These are phyloP conservation scores for Anthoptus insignis DNA, from an alignment of 2,888 invertebrate genomes.

Conservation along the genomic window DNA sequence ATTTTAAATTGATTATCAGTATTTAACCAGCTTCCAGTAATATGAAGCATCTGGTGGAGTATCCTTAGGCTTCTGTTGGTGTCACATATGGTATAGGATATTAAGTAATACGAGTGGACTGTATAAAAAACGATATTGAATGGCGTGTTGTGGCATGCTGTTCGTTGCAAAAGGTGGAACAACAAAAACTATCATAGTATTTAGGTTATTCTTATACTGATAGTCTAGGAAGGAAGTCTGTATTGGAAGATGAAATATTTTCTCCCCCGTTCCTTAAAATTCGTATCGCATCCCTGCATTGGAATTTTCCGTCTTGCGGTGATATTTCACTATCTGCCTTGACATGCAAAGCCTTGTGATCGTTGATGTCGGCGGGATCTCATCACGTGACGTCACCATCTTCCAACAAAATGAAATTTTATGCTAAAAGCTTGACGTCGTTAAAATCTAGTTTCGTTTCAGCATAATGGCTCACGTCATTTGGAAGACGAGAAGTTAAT, in stretches of 20 bases:
- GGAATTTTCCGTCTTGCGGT: conserved; percentile 33
- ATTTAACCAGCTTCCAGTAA: too few species aligned
- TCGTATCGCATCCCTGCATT: conserved; percentile 33
- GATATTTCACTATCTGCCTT: conserved; percentile 37
- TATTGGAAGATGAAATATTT: conserved; percentile 13
- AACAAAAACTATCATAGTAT: too few species aligned
- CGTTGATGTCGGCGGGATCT: conserved; percentile 28
- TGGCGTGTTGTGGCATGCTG: too few species aligned
- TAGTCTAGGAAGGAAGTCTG: conserved; percentile 4
- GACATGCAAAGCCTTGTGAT: conserved; percentile 37
- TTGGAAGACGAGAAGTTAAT: conserved; percentile 26
- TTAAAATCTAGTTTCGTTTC: conserved; percentile 38
- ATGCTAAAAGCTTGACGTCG: conserved; percentile 38
- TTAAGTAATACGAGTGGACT: too few species aligned
- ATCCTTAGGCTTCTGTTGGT: too few species aligned
- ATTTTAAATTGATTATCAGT: too few species aligned
- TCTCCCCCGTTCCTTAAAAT: conserved; percentile 19
- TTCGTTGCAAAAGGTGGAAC: too few species aligned
- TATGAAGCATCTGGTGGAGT: too few species aligned
- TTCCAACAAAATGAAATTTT: conserved; percentile 36
- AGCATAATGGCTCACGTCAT: conserved; percentile 30
- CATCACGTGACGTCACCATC: conserved; percentile 29
- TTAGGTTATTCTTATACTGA: conserved; percentile 14
- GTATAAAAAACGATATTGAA: too few species aligned
- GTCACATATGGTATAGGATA: too few species aligned